Evolutionary conservation across 2,797 vertebrate genomes (phyloP), one percentile per base, ranked within the genome.

Genomic region (Poeciliopsis presidionis): DNA sequence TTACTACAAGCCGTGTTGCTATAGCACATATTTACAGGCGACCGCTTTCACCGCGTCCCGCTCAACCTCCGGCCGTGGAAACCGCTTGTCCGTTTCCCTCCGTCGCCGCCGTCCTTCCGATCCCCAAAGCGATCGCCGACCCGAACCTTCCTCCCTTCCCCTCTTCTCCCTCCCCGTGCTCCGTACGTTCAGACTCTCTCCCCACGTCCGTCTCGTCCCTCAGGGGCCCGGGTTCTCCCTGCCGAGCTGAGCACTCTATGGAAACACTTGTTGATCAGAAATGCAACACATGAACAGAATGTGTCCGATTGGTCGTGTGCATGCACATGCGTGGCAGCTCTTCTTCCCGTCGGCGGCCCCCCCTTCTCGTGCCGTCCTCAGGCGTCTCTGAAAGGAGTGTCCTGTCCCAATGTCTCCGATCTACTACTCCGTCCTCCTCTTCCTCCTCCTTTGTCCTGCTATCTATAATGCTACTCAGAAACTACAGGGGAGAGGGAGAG

Each of bases 241-340:
- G 55, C 84, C 79, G 45, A 71, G 67, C 13, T 71, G 67, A 71
- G 41, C 43, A 46, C 63, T 86, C 75, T 84, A 72, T 49, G 22
- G 59, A 33, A 51, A 73, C 78, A 75, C 73, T 65, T 76, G 80
- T 89, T 77, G 78, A 82, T 86, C 84, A 86, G 82, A 90, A 91
- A 77, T 92, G 91, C 84, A 93, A 94, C 96, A 96, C 95, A 94
- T 95, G 90, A 96, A 95, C 94, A 92, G 87, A 93, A 92, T 65
- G 84, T 91, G 90, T 92, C 73, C 74, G 84, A 88, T 92, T 86
- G 91, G 86, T 95, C 96, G 97, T 97, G 96, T 96, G 96, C 98
- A 99, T 99, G 98, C 98, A 99, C 98, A 99, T 99, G 98, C 98
- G 96, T 96, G 96, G 96, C 96, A 45, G 89, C 91, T 92, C 86